phyloP scores from a whole-genome alignment of 2,113 vertebrate species.

The Macquaria ambigua region DNA sequence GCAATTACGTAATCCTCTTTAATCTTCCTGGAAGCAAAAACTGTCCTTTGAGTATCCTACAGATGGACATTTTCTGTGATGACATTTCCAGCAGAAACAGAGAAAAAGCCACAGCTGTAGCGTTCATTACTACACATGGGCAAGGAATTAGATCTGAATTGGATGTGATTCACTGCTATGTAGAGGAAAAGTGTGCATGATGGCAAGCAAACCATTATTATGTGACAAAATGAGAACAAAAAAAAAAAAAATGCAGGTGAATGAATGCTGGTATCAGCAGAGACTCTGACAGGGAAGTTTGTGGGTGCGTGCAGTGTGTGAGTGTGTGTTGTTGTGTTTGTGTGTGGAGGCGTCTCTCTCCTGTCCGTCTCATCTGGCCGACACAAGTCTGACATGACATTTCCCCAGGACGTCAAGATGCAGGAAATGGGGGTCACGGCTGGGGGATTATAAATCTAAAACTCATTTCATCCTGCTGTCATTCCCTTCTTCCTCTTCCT shows the following conservation, averaged over 20 bases:
- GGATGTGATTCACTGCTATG: neutral
- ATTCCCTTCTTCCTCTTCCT: constrained; percentile 19
- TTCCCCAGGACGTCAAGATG: constrained; percentile 66
- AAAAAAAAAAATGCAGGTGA: constrained; percentile 2
- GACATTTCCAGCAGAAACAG: constrained; percentile 15
- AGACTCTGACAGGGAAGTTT: neutral
- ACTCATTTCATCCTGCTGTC: constrained; percentile 62
- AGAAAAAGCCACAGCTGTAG: constrained; percentile 5
- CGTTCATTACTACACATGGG: constrained; percentile 3
- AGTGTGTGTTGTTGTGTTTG: constrained; percentile 18
- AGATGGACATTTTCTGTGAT: constrained; percentile 44
- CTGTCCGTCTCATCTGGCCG: constrained; percentile 63
- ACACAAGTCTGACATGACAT: constrained; percentile 77
- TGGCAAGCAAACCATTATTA: neutral
- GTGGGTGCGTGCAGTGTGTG: neutral
- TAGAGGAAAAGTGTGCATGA: neutral
- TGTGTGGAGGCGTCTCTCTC: constrained; percentile 44
- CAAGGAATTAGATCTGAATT: constrained; percentile 6
- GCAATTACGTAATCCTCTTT: constrained; percentile 63
- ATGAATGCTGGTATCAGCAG: constrained; percentile 17
- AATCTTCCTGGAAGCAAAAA: constrained; percentile 61
- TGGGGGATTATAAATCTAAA: constrained; percentile 68
- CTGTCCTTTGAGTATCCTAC: constrained; percentile 34
- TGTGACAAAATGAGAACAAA: neutral
- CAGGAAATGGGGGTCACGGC: constrained; percentile 63